These are phyloP conservation scores for Elaeidobius kamerunicus DNA, from an alignment of 2,888 invertebrate genomes.

Conservation along the genomic window DNA sequence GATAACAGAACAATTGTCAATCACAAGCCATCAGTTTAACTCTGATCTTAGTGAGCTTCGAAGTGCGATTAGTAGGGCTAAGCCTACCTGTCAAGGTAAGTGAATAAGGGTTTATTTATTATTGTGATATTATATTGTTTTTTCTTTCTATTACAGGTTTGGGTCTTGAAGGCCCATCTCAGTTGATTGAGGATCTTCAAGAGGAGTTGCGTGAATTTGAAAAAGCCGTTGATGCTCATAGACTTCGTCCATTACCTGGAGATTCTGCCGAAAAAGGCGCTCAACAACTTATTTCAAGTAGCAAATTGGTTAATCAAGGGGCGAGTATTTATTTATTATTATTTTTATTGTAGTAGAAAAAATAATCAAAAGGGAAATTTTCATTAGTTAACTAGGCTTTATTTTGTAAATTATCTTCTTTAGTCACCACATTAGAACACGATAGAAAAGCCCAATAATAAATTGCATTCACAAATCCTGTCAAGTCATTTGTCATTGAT, in stretches of 20 bases:
- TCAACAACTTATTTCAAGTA: conserved; percentile 57
- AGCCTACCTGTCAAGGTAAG: conserved; percentile 61
- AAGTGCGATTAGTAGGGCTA: conserved; percentile 47
- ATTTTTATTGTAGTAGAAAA: background rate
- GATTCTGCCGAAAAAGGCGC: conserved; percentile 56
- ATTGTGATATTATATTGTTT: background rate
- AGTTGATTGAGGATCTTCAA: conserved; percentile 75
- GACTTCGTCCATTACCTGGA: conserved; percentile 79
- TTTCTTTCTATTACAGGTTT: conserved; percentile 50
- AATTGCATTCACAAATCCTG: too few species aligned
- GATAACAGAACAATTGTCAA: conserved; percentile 69
- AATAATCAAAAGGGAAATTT: too few species aligned
- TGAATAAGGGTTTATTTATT: background rate
- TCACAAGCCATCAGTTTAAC: conserved; percentile 66
- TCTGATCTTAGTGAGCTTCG: conserved; percentile 51
- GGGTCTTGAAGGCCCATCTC: conserved; percentile 83
- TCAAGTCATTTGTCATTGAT: background rate
- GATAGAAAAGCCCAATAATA: too few species aligned
- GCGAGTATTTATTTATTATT: conserved; percentile 47
- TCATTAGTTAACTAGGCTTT: too few species aligned
- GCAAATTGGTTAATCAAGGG: conserved; percentile 77
- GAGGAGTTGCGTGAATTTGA: conserved; percentile 80
- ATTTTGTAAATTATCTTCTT: too few species aligned
- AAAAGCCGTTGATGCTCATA: conserved; percentile 67
- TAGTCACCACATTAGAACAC: too few species aligned